Evolutionary conservation across 1,140 invertebrate species (phyloP).

Genomic region (Streblospio benedicti): DNA sequence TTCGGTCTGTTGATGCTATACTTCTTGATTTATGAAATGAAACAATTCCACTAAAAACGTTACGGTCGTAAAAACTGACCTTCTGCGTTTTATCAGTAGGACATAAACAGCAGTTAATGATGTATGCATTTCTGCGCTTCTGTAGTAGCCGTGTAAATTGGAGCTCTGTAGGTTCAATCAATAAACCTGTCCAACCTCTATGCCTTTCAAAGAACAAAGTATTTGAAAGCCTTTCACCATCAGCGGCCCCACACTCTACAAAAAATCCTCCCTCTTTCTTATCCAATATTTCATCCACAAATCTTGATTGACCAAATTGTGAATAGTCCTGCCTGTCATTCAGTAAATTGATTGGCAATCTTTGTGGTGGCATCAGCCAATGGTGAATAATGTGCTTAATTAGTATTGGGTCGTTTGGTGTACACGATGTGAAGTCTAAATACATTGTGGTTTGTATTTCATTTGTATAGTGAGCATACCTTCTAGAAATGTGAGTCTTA

Average conservation of each 20-base stretch:
- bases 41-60: too few species aligned
- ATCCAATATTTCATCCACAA: constrained; percentile 10
- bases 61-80: background rate
- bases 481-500: too few species aligned
- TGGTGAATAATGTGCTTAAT: too few species aligned
- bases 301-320: constrained; percentile 6
- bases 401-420: too few species aligned
- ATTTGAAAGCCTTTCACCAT: constrained; percentile 55
- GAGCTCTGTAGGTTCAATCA: constrained; percentile 63
- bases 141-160: constrained; percentile 46
- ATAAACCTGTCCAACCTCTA: constrained; percentile 65
- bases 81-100: background rate
- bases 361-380: too few species aligned
- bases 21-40: too few species aligned
- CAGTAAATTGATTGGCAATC: too few species aligned
- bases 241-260: constrained; percentile 55
- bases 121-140: constrained; percentile 26
- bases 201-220: constrained; percentile 62
- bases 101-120: constrained; percentile 10
- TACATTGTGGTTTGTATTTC: too few species aligned
- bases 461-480: too few species aligned
- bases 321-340: too few species aligned
- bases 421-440: too few species aligned
- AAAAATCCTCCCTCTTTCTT: constrained; percentile 46
- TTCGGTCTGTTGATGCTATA: too few species aligned